Evolutionary conservation across 2,113 vertebrate species (phyloP).

Genomic region (Gasterosteus aculeatus): DNA sequence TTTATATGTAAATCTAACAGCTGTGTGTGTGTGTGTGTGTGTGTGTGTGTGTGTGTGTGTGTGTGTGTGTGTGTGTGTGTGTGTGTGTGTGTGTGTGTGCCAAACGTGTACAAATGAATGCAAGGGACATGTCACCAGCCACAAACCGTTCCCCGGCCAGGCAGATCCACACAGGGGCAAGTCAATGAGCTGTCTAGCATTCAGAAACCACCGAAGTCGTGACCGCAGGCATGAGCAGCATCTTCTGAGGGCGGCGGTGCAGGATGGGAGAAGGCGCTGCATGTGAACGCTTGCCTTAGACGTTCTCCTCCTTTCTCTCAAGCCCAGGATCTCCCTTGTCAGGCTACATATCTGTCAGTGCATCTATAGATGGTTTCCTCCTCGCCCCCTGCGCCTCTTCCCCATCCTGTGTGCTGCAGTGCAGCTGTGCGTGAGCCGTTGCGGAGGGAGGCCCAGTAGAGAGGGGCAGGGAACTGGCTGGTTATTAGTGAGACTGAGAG

Average conservation of each 20-base stretch:
- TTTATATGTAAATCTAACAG: constrained; percentile 42
- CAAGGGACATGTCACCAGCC: constrained; percentile 46
- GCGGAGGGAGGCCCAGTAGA: constrained; percentile 68
- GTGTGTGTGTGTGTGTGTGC: too few relatives aligned
- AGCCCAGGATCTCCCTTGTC: constrained; percentile 18
- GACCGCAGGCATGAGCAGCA: constrained; percentile 69
- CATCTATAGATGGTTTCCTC: constrained; percentile 11
- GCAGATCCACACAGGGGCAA: constrained; percentile 60
- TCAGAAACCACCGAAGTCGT: constrained; percentile 64
- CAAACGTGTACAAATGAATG: constrained; percentile 42
- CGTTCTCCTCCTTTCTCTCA: constrained; percentile 36
- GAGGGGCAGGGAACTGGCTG: constrained; percentile 60
- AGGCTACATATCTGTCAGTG: constrained; percentile 13
- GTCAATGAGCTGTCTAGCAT: constrained; percentile 55
- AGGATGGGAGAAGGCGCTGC: constrained; percentile 35
- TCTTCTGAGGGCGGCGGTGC: constrained; percentile 39
- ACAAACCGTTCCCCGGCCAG: constrained; percentile 66
- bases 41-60: background rate
- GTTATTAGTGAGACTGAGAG: constrained; percentile 64
- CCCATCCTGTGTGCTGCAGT: constrained; percentile 42
- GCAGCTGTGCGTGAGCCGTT: constrained; percentile 57
- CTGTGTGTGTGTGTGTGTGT: background rate
- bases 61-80: constrained; percentile 26
- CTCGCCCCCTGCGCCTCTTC: constrained; percentile 14
- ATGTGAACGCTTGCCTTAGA: constrained; percentile 46